Conservation (phyloP, 2,888 invertebrate species). For the Rotaria macrura region DNA sequence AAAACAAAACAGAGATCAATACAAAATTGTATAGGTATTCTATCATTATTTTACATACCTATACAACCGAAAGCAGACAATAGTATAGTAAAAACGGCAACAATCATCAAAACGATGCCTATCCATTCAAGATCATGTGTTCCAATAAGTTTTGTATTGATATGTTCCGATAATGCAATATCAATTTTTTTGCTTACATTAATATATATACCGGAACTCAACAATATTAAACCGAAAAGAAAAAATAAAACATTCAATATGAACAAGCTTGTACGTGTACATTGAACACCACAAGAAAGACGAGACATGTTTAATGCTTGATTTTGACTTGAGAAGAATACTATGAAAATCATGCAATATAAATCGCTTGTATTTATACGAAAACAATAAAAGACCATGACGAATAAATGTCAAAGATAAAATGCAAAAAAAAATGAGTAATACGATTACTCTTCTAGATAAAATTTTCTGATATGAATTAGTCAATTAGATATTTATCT, state of each 20-base stretch:
- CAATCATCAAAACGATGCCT: not conserved
- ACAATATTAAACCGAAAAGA: not conserved
- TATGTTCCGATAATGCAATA: not conserved
- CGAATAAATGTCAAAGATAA: not conserved
- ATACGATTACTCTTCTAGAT: not conserved
- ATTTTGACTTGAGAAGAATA: not conserved
- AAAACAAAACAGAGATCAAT: not conserved
- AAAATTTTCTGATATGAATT: not conserved
- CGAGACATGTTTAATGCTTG: not conserved
- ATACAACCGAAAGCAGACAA: not conserved
- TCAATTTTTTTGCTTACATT: not conserved
- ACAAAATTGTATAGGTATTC: no score
- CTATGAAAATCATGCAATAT: not conserved
- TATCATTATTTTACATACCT: not conserved
- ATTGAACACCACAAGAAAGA: slow-evolving; percentile 6
- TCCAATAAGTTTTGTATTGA: not conserved
- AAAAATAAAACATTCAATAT: not conserved
- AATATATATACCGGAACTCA: not conserved
- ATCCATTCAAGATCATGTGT: not conserved
- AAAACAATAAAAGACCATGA: not conserved
- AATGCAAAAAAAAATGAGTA: not conserved
- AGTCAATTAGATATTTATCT: not conserved
- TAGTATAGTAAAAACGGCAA: not conserved
- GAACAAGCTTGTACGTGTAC: not conserved
- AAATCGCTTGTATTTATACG: not conserved